Conservation (phyloP, 2,797 vertebrate genomes). For the Alca torda region DNA sequence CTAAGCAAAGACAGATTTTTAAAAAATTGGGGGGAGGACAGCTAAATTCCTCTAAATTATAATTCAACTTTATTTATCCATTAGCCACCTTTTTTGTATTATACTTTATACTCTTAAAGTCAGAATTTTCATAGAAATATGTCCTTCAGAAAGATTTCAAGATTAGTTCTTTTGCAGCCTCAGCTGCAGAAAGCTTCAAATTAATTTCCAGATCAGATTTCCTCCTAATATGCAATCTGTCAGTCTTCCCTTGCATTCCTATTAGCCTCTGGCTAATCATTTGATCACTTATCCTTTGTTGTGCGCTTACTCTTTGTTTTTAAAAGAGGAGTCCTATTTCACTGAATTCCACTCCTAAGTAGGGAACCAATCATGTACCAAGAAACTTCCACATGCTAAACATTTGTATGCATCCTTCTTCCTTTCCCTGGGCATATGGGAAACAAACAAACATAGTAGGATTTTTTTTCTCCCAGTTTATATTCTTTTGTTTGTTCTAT, state of each 20-base stretch:
- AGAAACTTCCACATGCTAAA: conserved; percentile 52
- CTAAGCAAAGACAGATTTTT: not conserved
- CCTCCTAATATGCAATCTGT: conserved; percentile 74
- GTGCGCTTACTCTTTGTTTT: conserved; percentile 70
- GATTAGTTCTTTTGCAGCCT: conserved; percentile 52
- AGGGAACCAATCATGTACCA: conserved; percentile 43
- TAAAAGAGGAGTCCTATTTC: conserved; percentile 71
- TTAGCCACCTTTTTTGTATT: not conserved
- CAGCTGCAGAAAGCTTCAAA: conserved; percentile 63
- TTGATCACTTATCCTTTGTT: conserved; percentile 74
- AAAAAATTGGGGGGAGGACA: not conserved
- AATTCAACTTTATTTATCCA: conserved; percentile 4
- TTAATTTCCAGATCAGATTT: conserved; percentile 76
- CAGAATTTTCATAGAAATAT: conserved; percentile 51
- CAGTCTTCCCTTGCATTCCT: conserved; percentile 74
- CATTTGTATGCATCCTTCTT: conserved; percentile 40
- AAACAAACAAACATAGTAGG: not conserved
- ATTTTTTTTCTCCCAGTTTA: not conserved
- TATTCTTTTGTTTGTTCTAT: not conserved
- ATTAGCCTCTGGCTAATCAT: conserved; percentile 79
- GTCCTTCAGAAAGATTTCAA: conserved; percentile 57
- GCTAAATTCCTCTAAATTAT: conserved; percentile 12
- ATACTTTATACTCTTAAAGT: not conserved
- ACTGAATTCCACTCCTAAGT: conserved; percentile 64
- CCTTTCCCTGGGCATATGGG: not conserved